Conservation (phyloP, 2,797 vertebrate genomes). For the Pseudocheirus occidentalis region DNA sequence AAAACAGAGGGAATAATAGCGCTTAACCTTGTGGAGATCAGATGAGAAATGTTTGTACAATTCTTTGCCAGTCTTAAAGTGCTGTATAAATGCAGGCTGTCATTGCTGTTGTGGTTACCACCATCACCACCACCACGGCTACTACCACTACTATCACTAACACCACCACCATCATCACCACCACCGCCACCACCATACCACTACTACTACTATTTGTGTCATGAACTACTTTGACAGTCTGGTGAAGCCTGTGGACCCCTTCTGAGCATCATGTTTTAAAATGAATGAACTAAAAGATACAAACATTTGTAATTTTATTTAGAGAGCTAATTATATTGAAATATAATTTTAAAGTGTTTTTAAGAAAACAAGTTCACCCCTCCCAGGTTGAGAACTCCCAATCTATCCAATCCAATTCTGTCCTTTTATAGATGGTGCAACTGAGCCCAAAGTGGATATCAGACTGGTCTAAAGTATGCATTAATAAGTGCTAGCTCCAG, state of each 20-base stretch:
- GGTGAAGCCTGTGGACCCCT: not conserved
- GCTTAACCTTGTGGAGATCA: not conserved
- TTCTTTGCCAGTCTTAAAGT: not conserved
- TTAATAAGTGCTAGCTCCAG: not conserved
- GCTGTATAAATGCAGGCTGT: not conserved
- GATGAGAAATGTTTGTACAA: not conserved
- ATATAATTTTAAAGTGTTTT: not conserved
- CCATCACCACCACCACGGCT: too few relatives aligned
- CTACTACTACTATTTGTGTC: not conserved
- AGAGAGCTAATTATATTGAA: not conserved
- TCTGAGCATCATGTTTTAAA: not conserved
- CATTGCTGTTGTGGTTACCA: not conserved
- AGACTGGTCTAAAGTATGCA: not conserved
- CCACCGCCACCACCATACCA: too few relatives aligned
- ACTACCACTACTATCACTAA: too few relatives aligned
- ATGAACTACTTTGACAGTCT: not conserved
- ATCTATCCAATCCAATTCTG: not conserved
- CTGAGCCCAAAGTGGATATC: not conserved
- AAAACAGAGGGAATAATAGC: not conserved
- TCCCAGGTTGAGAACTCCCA: not conserved
- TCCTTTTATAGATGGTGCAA: not conserved
- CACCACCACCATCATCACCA: too few relatives aligned
- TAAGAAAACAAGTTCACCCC: not conserved
- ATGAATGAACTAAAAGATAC: not conserved
- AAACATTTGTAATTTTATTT: too few relatives aligned